phyloP scores from a whole-genome alignment of 2,888 invertebrate genomes.

The Siphlonurus alternatus region DNA sequence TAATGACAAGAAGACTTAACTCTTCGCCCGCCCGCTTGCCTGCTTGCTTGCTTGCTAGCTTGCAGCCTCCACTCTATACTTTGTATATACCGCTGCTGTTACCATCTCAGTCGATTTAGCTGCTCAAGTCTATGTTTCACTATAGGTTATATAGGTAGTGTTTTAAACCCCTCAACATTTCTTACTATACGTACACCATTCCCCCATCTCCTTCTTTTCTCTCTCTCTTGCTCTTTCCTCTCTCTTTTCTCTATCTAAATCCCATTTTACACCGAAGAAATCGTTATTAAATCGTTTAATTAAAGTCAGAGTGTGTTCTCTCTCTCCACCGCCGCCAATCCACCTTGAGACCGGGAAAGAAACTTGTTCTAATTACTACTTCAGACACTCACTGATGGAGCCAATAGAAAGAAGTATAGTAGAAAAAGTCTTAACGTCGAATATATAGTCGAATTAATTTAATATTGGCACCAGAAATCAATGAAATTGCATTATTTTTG shows the following conservation, averaged over 20 bases:
- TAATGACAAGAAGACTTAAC: conserved; percentile 9
- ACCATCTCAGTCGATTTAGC: too few species aligned
- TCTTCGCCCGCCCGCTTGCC: too few species aligned
- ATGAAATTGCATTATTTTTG: too few species aligned
- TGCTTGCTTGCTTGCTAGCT: too few species aligned
- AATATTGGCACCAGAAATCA: too few species aligned
- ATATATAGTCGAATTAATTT: too few species aligned
- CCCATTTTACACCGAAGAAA: not conserved
- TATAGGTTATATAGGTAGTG: not conserved
- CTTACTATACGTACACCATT: too few species aligned
- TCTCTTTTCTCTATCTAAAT: not conserved
- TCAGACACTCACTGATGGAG: not conserved
- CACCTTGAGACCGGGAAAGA: not conserved
- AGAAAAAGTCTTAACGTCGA: too few species aligned
- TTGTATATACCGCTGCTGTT: too few species aligned
- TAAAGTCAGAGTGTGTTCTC: not conserved
- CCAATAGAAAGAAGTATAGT: not conserved
- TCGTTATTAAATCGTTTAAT: conserved; percentile 4
- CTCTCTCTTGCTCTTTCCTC: not conserved
- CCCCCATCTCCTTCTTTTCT: not conserved
- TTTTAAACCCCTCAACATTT: not conserved
- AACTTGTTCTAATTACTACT: not conserved
- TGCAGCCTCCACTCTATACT: too few species aligned
- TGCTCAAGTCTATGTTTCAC: too few species aligned
- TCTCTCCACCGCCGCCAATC: not conserved